Conservation (phyloP, 2,797 vertebrate species). For the Hypotaenidia philippensis region DNA sequence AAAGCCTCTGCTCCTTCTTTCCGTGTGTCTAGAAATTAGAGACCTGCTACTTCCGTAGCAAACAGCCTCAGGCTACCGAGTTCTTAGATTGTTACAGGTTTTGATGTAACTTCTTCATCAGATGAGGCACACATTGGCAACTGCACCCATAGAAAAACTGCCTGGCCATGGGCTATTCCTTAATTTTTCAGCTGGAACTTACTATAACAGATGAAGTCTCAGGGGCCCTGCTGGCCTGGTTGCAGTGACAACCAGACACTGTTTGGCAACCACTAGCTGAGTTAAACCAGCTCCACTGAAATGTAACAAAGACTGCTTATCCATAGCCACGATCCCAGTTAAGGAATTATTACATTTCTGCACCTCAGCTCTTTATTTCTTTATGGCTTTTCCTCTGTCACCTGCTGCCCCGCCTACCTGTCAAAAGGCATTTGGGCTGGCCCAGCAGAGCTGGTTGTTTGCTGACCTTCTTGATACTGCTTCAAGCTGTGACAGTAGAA, state of each 20-base stretch:
- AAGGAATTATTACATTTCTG: background rate
- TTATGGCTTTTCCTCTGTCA: background rate
- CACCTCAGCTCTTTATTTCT: background rate
- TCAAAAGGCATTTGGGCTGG: background rate
- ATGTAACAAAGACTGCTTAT: background rate
- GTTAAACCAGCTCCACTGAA: background rate
- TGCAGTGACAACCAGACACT: background rate
- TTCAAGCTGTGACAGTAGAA: background rate
- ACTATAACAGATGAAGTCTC: background rate
- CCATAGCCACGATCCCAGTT: background rate
- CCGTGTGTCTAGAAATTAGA: background rate
- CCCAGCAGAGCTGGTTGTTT: background rate
- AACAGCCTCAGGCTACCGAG: background rate
- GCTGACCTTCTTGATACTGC: background rate
- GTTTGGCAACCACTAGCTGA: background rate
- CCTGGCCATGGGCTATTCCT: background rate
- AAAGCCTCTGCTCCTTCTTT: background rate
- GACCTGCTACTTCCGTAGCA: background rate
- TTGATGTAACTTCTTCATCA: background rate
- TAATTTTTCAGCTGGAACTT: background rate
- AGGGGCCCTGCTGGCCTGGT: background rate
- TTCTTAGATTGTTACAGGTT: background rate
- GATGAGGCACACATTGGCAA: background rate
- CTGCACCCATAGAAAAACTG: background rate
- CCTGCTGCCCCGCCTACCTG: background rate